Percentiles rank a stretch among this genome's conserved stretches.
Evolutionary conservation across 2,113 vertebrate genomes (phyloP).

Genomic region (Menidia beryllina): DNA sequence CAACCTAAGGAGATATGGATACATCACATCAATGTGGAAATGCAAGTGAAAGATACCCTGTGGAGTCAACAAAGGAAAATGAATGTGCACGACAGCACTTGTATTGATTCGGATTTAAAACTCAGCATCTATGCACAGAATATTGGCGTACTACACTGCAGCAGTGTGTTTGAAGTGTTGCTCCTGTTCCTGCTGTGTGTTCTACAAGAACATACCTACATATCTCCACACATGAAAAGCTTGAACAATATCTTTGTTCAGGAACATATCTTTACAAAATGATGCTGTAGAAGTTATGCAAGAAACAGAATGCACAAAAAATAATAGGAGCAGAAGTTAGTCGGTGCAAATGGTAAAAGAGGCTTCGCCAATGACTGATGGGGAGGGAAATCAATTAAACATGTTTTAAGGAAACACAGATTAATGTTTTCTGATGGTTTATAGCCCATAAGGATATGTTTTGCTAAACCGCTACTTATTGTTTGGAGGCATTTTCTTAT

Average conservation of each 20-base stretch:
- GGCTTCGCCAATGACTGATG: background rate
- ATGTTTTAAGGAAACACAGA: background rate
- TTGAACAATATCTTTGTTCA: no score
- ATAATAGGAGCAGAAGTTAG: no score
- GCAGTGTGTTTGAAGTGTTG: slow-evolving; percentile 1
- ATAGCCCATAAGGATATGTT: no score
- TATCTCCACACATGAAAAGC: background rate
- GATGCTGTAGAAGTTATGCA: no score
- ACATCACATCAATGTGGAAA: slow-evolving; percentile 4
- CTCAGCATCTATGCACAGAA: background rate
- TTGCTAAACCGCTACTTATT: no score
- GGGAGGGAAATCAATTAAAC: background rate
- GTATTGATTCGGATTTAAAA: background rate
- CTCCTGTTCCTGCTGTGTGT: background rate
- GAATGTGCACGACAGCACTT: background rate
- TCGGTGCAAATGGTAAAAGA: background rate
- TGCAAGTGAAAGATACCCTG: slow-evolving; percentile 1
- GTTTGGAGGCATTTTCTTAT: no score
- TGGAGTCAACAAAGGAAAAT: background rate
- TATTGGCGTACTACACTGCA: background rate
- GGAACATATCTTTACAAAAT: no score
- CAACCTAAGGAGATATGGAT: slow-evolving; percentile 79
- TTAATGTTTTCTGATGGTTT: background rate
- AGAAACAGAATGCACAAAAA: no score
- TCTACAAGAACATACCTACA: background rate